Base-by-base conservation (phyloP, 1,140 invertebrate species). In the Leptinotarsa lineolata region DNA sequence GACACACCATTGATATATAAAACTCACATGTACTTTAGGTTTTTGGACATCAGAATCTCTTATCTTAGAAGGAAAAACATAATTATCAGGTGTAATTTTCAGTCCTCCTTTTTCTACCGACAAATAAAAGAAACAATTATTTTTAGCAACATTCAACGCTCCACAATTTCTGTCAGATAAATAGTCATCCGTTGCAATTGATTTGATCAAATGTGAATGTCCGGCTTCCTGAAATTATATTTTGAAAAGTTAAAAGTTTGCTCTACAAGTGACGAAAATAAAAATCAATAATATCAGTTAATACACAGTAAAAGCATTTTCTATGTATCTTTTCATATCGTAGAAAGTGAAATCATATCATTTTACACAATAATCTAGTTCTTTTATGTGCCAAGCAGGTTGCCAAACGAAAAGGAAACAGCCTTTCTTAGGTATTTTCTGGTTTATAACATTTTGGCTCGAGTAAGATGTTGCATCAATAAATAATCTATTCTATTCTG, bases 91-190 rank as follows among this genome's bases (percentile, higher is more conserved):
- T 8, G 69, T 73, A 21, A 79, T 72, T 24, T 48, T 60, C 30
- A 70, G 70, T 39, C 22, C 60, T 21, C 74, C 70, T 30, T 76
- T 76, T 12, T 73, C 60, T 3, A 75, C 16, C 18, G 73, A 60
- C 16, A 76, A 76, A 54, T 76, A 67, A 58, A 77, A 75, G 54
- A 79, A 77, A 58, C 78, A 79, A 21, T 72, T 76, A 11, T 72
- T 39, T 44, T 58, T 72, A 15, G 76, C 72, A 54, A 5, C 18
- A 11, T 18, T 13, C 6, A 58, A 59, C 11, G 64, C 64, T 11
- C 75, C 75, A 59, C 78, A 79, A n/a, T 72, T 69, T 4, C 30
- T 21, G n/a, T 74, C 68, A 4, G 4, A 44, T 30, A 79, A 68
- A 21, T 71, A 75, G 21, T 72, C 64, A 24, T 77, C 76, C 8